phyloP scores from a whole-genome alignment of 1,140 invertebrate species.

The Coenobita brevimanus region DNA sequence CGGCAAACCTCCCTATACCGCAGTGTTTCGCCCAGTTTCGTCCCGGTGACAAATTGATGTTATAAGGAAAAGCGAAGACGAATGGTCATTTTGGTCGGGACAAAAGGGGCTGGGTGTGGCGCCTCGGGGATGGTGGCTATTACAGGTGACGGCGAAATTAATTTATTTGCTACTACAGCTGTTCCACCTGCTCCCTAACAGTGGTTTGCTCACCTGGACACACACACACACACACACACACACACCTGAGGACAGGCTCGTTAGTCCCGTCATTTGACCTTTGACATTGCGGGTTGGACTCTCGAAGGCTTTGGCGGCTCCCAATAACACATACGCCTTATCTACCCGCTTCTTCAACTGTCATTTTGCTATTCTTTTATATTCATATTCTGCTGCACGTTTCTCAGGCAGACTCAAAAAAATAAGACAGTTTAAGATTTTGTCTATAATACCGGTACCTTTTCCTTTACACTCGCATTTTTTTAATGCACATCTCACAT shows the following conservation, averaged over 20 bases:
- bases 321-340: no score
- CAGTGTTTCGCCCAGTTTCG: constrained; percentile 34
- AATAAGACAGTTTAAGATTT: no score
- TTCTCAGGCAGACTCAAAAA: no score
- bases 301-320: no score
- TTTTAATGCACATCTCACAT: no score
- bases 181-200: neutral
- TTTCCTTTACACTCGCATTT: no score
- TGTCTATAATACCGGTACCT: no score
- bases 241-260: constrained; percentile 12
- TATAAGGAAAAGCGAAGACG: constrained; percentile 30
- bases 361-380: no score
- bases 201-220: neutral
- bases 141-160: constrained; percentile 43
- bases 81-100: constrained; percentile 31
- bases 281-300: neutral
- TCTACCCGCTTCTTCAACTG: no score
- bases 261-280: constrained; percentile 16
- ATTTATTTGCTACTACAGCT: constrained; percentile 23
- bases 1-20: neutral
- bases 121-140: neutral
- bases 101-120: constrained; percentile 29
- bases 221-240: no score
- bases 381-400: no score
- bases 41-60: constrained; percentile 35